A percentile compares a stretch with the other conserved stretches of the same genome.
Conservation (phyloP, 2,113 vertebrate genomes). For the Barnardius zonarius region DNA sequence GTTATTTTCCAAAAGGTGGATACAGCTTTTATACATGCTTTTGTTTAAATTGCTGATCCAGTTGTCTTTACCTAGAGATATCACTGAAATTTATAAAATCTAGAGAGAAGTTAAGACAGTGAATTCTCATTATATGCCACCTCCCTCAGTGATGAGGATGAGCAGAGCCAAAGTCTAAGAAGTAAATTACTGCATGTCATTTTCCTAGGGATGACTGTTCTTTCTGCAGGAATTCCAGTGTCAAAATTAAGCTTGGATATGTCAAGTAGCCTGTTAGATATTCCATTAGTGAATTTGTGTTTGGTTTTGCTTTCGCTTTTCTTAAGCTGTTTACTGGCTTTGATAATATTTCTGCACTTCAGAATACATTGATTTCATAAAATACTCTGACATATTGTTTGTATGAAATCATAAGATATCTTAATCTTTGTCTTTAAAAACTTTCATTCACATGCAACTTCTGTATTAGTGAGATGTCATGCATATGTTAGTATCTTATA, state of each 20-base stretch:
- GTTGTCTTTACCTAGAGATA: neutral
- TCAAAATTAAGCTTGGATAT: neutral
- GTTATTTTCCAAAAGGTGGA: neutral
- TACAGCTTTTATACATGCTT: neutral
- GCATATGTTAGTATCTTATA: neutral
- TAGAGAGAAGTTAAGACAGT: neutral
- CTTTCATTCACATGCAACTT: neutral
- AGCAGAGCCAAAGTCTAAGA: neutral
- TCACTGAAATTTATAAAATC: neutral
- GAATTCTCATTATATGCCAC: neutral
- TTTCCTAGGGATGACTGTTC: neutral
- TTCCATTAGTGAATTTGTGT: neutral
- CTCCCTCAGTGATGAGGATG: neutral
- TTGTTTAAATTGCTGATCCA: neutral
- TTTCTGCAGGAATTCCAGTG: neutral
- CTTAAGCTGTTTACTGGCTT: neutral
- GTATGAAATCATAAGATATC: neutral
- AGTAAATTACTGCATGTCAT: neutral
- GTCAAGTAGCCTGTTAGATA: neutral
- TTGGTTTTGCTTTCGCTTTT: neutral
- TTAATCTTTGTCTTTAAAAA: neutral
- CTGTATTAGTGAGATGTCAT: neutral
- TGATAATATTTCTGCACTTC: neutral
- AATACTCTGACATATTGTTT: neutral
- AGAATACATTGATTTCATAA: neutral